These are phyloP conservation scores for Ptilonorhynchus violaceus DNA, from an alignment of 2,113 vertebrate species.

Conservation along the genomic window DNA sequence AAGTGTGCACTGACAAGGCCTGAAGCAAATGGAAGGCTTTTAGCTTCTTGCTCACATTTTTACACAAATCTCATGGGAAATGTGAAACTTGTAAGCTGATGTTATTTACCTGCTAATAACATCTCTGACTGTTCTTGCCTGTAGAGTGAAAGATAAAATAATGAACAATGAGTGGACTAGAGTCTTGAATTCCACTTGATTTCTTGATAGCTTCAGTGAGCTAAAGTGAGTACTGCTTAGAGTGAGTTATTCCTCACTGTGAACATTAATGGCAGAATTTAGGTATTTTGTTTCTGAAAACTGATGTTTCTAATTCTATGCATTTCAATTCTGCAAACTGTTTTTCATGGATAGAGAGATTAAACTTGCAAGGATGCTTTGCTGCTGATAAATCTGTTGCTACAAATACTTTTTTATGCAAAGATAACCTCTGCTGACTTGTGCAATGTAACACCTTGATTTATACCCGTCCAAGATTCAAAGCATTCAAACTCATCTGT, in stretches of 20 bases:
- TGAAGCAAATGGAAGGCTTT: background rate
- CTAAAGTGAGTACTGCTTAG: background rate
- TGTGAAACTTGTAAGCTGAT: accelerated
- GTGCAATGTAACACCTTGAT: background rate
- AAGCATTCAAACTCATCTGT: background rate
- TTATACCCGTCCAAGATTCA: background rate
- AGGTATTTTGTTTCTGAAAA: background rate
- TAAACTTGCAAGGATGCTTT: background rate
- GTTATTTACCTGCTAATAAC: background rate
- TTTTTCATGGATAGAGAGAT: background rate
- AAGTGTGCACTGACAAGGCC: background rate
- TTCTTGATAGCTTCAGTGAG: background rate
- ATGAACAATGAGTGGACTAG: background rate
- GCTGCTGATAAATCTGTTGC: background rate
- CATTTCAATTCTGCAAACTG: background rate
- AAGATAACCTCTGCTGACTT: background rate
- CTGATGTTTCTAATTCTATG: background rate
- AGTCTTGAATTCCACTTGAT: background rate
- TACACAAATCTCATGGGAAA: background rate
- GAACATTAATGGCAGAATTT: background rate
- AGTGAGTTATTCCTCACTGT: background rate
- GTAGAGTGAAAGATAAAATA: background rate
- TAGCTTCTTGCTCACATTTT: background rate
- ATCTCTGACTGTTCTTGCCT: background rate
- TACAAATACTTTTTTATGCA: background rate